Conservation (phyloP, 2,888 invertebrate species). For the Caenorhabditis sp. region DNA sequence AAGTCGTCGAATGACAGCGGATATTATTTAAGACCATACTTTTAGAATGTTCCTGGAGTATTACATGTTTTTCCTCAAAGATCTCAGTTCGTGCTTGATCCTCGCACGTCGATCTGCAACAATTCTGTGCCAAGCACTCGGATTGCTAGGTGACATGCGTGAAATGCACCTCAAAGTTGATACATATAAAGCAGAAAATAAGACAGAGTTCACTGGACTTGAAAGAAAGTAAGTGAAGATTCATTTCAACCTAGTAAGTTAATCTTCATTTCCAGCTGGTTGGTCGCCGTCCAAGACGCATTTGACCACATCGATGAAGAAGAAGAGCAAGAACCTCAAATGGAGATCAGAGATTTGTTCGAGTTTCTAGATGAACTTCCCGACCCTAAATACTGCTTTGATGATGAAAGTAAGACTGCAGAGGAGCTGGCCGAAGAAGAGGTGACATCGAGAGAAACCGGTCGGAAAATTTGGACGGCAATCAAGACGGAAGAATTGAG, state of each 20-base stretch:
- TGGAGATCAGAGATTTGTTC: neutral
- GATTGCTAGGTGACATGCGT: conserved; percentile 1
- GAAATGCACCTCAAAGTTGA: neutral
- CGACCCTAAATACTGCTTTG: neutral
- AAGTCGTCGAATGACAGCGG: conserved; percentile 1
- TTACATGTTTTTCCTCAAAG: conserved; percentile 65
- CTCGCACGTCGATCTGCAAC: conserved; percentile 71
- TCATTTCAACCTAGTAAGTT: too few relatives aligned
- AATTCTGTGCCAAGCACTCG: conserved; percentile 51
- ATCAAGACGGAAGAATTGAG: neutral
- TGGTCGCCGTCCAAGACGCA: too few relatives aligned
- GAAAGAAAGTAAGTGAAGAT: neutral
- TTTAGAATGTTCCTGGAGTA: conserved; percentile 45
- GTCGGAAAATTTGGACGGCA: neutral
- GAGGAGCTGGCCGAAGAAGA: conserved; percentile 3
- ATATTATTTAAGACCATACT: neutral
- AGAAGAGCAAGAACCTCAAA: too few relatives aligned
- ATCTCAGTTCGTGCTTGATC: conserved; percentile 73
- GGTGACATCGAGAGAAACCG: neutral
- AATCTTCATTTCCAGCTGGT: too few relatives aligned
- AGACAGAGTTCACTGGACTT: neutral
- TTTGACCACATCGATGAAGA: too few relatives aligned
- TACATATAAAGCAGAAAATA: neutral
- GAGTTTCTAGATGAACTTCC: conserved; percentile 3
- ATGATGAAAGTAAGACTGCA: neutral